Evolutionary conservation across 2,888 invertebrate species (phyloP).

Genomic region (Carabus problematicus): DNA sequence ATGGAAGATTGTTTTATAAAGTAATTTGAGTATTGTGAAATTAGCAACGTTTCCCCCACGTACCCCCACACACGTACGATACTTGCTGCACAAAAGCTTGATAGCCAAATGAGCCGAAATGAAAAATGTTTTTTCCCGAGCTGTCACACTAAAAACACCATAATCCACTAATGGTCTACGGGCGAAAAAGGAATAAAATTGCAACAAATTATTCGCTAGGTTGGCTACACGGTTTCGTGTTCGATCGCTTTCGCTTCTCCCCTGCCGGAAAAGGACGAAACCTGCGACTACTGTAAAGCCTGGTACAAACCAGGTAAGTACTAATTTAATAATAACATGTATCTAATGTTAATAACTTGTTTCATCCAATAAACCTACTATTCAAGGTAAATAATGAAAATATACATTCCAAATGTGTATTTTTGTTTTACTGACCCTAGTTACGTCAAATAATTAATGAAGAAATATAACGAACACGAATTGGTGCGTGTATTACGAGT

Average conservation of each 20-base stretch:
- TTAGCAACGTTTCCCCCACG: slow-evolving; percentile 52
- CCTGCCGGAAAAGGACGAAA: slow-evolving; percentile 37
- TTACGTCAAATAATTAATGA: not conserved
- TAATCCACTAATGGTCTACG: slow-evolving; percentile 34
- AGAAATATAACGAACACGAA: too few relatives aligned
- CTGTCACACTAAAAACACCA: slow-evolving; percentile 38
- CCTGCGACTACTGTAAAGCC: not conserved
- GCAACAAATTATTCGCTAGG: slow-evolving; percentile 31
- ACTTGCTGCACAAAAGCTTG: slow-evolving; percentile 47
- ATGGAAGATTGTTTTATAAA: slow-evolving; percentile 46
- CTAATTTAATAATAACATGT: not conserved
- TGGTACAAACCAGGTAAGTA: not conserved
- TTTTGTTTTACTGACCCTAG: slow-evolving; percentile 7
- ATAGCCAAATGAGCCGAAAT: slow-evolving; percentile 43
- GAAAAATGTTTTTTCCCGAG: slow-evolving; percentile 35
- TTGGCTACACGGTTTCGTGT: slow-evolving; percentile 37
- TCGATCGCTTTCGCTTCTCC: slow-evolving; percentile 44
- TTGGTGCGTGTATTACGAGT: not conserved
- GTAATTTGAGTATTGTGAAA: slow-evolving; percentile 52
- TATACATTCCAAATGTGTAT: not conserved
- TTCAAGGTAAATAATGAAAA: too few relatives aligned
- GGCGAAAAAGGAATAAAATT: slow-evolving; percentile 30
- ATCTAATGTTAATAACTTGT: too few relatives aligned
- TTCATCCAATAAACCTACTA: too few relatives aligned
- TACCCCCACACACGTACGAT: slow-evolving; percentile 44